phyloP scores from a whole-genome alignment of 2,888 invertebrate species.

The Amphipoea oculea region DNA sequence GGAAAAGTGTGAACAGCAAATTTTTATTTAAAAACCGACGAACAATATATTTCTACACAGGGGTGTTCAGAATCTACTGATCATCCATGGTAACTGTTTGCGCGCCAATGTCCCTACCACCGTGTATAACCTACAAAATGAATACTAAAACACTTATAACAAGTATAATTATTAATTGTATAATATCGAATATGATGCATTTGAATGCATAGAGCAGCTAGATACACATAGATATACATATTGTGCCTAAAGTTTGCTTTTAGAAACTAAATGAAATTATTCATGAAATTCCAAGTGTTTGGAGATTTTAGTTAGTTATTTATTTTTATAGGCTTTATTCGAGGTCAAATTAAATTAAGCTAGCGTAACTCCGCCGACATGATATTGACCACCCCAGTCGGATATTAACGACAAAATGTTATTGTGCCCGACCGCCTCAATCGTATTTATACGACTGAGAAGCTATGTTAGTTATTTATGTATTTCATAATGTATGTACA shows the following conservation, averaged over 20 bases:
- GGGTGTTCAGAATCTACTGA: too few relatives aligned
- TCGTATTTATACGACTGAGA: background rate
- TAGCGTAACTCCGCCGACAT: background rate
- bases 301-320: conserved; percentile 61
- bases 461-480: background rate
- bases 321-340: conserved; percentile 61
- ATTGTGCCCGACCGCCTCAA: background rate
- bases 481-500: background rate
- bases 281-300: conserved; percentile 52
- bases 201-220: conserved; percentile 52
- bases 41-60: too few relatives aligned
- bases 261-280: conserved; percentile 65
- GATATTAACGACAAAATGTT: too few relatives aligned
- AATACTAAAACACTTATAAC: conserved; percentile 22
- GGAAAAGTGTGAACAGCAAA: too few relatives aligned
- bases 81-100: too few relatives aligned
- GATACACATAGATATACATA: conserved; percentile 48
- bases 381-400: background rate
- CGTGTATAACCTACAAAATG: background rate
- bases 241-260: conserved; percentile 65
- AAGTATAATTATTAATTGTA: background rate
- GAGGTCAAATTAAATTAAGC: background rate
- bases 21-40: too few relatives aligned
- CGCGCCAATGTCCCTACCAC: background rate
- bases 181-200: conserved; percentile 35